Evolutionary conservation across 2,888 invertebrate species (phyloP), one percentile per base, ranked within the genome.

Genomic region (Imbricaverruca yamaguchii): DNA sequence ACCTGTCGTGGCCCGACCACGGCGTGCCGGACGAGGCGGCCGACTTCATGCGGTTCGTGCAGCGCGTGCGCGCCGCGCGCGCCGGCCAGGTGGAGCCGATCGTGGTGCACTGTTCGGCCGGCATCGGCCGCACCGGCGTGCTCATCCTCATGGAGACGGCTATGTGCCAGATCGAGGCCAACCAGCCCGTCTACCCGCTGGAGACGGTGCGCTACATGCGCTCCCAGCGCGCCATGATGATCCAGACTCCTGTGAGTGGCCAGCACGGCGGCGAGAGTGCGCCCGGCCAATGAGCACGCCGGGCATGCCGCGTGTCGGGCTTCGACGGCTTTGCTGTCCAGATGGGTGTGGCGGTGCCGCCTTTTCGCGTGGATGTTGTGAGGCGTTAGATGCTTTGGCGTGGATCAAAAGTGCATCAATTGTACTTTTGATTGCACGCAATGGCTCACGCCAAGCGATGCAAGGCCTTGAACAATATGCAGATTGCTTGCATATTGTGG

Each of bases 141-240:
- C 91, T 99, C 57, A 94, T 99, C 84, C 91, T 99, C 83, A 97
- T 98, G 92, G 99, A 99, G 89, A 97, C 98, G 2, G 98, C 98
- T 21, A 90, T 97, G 88, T 95, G 95, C 87, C 90, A 97, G 84
- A 92, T 98, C 85, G 94, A 96, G 88, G 92, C 95, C 15, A 92
- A 94, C 84, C 95, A 97, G 88, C 97, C 98, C 12, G 93, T 99
- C 13, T 98, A 97, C 89, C 98, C 98, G 0, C 90, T 98, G 81
- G 97, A 98, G 86, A 93, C 98, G 84, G 97, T 98, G 84, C 92
- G 92, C 81, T 91, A 93, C 83, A 98, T 99, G 98, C 90, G 99
- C 84, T 94, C 96, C 87, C 98, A 98, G 88, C 90, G 99, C 83
- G 97, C 98, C 82, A 97, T 98, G 93, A 96, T 98, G 91, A 97